A percentile compares a stretch with the other conserved stretches of the same genome.
phyloP scores from a whole-genome alignment of 2,113 vertebrate species.

The Rhinolophus sinicus region DNA sequence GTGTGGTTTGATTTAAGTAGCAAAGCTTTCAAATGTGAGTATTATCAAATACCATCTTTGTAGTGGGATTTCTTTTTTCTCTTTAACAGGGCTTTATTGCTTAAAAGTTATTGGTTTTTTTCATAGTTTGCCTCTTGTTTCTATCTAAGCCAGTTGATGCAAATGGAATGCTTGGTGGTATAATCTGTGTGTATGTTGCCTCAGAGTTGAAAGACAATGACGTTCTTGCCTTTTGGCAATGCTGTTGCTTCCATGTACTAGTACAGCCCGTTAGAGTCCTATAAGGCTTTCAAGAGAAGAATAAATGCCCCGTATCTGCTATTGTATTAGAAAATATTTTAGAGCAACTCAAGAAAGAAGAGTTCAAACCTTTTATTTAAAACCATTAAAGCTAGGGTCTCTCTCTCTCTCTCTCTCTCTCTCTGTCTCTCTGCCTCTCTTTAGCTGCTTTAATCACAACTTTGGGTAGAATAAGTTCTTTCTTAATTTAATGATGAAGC shows the following conservation, averaged over 20 bases:
- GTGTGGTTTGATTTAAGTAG: neutral
- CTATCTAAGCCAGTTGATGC: neutral
- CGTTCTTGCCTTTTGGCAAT: neutral
- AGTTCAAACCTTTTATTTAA: conserved; percentile 25
- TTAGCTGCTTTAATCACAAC: neutral
- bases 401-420: neutral
- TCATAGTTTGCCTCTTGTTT: neutral
- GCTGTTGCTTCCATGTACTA: neutral
- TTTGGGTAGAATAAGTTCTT: conserved; percentile 14
- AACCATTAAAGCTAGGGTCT: neutral
- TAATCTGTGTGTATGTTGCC: neutral
- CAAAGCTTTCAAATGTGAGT: neutral
- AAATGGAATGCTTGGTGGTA: neutral
- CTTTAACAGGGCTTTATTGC: neutral
- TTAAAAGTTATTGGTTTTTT: conserved; percentile 32
- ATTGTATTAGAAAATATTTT: conserved; percentile 46
- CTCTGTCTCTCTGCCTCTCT: neutral
- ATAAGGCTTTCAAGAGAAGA: neutral
- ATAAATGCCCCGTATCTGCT: neutral
- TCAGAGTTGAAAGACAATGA: neutral
- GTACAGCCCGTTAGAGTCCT: neutral
- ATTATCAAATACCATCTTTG: neutral
- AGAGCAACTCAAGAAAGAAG: neutral
- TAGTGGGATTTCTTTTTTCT: neutral
- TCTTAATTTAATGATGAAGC: conserved; percentile 24